These are phyloP conservation scores for Forpus xanthops DNA, from an alignment of 2,797 vertebrate species.

Conservation along the genomic window DNA sequence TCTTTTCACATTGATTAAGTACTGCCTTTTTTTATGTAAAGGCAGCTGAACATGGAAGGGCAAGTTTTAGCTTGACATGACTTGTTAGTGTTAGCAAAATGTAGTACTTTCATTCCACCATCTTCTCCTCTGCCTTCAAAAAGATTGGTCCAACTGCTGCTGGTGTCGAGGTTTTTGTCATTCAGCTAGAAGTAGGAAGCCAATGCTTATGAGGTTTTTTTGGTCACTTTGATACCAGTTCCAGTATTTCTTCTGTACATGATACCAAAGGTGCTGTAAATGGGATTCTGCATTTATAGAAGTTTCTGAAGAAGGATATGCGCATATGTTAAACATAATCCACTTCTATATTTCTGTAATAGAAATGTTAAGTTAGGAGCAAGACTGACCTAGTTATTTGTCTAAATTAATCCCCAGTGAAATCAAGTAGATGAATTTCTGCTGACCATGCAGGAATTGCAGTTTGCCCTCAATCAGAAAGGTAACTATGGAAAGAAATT, in stretches of 20 bases:
- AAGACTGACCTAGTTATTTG: not conserved
- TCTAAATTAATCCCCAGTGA: not conserved
- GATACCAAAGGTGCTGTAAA: not conserved
- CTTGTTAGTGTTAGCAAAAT: not conserved
- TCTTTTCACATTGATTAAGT: not conserved
- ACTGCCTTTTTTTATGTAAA: not conserved
- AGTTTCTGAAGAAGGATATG: not conserved
- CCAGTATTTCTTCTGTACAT: not conserved
- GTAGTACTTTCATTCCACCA: fast-evolving
- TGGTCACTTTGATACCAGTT: not conserved
- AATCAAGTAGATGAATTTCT: not conserved
- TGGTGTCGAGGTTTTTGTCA: not conserved
- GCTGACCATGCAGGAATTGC: not conserved
- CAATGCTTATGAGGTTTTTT: not conserved
- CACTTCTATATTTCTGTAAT: not conserved
- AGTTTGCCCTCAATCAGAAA: not conserved
- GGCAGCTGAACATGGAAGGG: not conserved
- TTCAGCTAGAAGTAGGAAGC: not conserved
- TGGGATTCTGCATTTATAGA: not conserved
- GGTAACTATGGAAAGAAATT: not conserved
- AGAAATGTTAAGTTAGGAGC: not conserved
- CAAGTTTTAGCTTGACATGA: not conserved
- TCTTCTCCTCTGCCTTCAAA: not conserved
- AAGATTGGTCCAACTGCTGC: not conserved
- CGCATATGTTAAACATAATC: not conserved